A percentile compares a stretch with the other conserved stretches of the same genome.
Evolutionary conservation across 2,888 invertebrate genomes (phyloP).

Genomic region (Hirtodrosophila trivittata): DNA sequence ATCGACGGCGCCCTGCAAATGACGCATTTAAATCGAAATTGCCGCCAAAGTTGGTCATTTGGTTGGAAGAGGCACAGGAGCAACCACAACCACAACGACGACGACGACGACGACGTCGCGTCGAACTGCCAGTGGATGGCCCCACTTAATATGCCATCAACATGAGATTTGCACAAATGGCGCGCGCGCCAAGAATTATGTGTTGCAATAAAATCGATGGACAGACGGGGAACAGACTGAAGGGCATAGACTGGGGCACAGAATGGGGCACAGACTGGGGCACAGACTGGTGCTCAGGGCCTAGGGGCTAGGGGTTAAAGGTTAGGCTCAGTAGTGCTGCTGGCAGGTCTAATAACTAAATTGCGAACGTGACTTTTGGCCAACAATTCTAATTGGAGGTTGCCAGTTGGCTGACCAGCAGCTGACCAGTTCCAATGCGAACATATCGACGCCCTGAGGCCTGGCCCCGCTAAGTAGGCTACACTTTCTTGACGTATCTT

Average conservation of each 20-base stretch:
- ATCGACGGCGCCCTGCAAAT: conserved; percentile 27
- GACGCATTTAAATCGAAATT: conserved; percentile 71
- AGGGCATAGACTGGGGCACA: conserved; percentile 1
- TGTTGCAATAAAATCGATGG: conserved; percentile 78
- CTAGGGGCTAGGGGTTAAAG: too few relatives aligned
- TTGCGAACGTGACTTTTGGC: conserved; percentile 70
- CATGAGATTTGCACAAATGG: conserved; percentile 79
- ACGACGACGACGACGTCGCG: background rate
- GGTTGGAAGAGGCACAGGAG: background rate
- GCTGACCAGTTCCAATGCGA: conserved; percentile 13
- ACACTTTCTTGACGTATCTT: conserved; percentile 45
- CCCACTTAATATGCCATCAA: conserved; percentile 77
- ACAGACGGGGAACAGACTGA: background rate
- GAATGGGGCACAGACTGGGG: background rate
- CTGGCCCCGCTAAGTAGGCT: conserved; percentile 52
- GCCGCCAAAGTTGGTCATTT: conserved; percentile 29
- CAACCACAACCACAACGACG: too few relatives aligned
- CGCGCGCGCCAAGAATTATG: conserved; percentile 66
- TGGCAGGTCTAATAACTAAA: conserved; percentile 68
- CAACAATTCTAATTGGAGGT: conserved; percentile 66
- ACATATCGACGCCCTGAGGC: conserved; percentile 2
- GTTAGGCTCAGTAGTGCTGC: conserved; percentile 5
- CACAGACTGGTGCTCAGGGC: too few relatives aligned
- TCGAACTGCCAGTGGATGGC: conserved; percentile 4
- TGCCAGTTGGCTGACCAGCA: conserved; percentile 29